Base-by-base conservation (phyloP, 2,888 invertebrate genomes). In the Megaustenia siamemsis region DNA sequence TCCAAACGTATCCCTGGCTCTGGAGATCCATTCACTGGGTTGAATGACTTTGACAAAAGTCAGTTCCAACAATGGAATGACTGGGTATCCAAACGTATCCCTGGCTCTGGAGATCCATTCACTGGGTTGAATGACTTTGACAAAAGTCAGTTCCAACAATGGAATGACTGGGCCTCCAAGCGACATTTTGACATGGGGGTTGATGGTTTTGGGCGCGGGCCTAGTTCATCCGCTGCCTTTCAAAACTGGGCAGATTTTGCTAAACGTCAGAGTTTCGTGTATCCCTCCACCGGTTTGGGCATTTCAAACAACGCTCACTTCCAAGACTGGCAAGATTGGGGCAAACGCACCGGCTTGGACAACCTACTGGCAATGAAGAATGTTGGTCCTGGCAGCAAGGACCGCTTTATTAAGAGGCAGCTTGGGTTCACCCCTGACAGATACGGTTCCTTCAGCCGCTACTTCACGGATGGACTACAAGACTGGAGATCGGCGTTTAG, bases 401-500 rank as follows among this genome's bases (percentile, higher is more conserved):
- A 81, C 32, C 83, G 73, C 71, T 71, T 60, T 53, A 83, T 83
- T 43, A 86, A 86, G 53, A 38, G 86, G 32, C 86, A 83, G 71
- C 63, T 86, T 35, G 76, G 66, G 56, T 78, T 68, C 60, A 68
- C 45, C 0, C 86, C 86, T 18, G 68, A 81, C 10, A 75, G 49
- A 43, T 80, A 45, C n/a, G 80, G 69, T 56, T 68, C 80, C 1
- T 80, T 80, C 40, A 35, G 69, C 12, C 63, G 80, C 18, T 86
- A 84, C 83, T 88, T 87, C 60, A 86, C 87, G 40, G 84, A 87
- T 76, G 88, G 87, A n/a, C 83, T 88, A 3, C 88, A 88, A 66
- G 88, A 88, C 83, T 88, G 88, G 88, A 86, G 85, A 49, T 84
- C 79, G 53, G 86, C 88, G 24, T 87, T 83, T 69, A 80, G 76